Evolutionary conservation across 2,113 vertebrate genomes (phyloP).

Genomic region (Cephalopholis sonnerati): DNA sequence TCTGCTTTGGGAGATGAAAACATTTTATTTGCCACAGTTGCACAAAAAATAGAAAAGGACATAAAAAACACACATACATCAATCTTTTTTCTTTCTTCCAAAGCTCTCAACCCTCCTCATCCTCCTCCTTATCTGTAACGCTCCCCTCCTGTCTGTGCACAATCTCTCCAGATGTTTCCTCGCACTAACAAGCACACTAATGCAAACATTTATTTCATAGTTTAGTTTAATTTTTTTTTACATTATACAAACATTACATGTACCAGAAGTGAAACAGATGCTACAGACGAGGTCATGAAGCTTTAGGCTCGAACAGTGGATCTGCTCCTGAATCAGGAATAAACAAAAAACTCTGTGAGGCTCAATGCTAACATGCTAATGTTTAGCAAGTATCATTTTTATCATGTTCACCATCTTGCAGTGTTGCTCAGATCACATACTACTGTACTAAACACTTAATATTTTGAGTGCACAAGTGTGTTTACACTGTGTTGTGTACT

Average conservation of each 20-base stretch:
- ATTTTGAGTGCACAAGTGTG: no score
- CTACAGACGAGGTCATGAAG: not conserved
- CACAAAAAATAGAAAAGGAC: not conserved
- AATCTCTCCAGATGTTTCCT: conserved; percentile 12
- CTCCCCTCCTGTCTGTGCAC: not conserved
- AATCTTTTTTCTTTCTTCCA: not conserved
- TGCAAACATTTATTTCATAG: not conserved
- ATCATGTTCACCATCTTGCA: no score
- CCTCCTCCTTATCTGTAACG: not conserved
- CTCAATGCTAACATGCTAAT: not conserved
- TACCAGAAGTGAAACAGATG: not conserved
- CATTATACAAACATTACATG: not conserved
- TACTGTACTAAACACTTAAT: no score
- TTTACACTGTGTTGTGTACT: no score
- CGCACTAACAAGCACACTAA: not conserved
- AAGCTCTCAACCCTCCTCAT: not conserved
- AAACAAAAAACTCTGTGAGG: not conserved
- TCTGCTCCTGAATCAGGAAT: no score
- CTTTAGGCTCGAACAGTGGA: not conserved
- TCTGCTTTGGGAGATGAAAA: not conserved
- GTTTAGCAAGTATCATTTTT: no score
- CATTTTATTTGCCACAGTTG: not conserved
- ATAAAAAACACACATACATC: not conserved
- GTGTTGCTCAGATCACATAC: no score
- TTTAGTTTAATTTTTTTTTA: not conserved